Conservation (phyloP, 2,888 invertebrate genomes). For the Lordiphosa andalusiaca region DNA sequence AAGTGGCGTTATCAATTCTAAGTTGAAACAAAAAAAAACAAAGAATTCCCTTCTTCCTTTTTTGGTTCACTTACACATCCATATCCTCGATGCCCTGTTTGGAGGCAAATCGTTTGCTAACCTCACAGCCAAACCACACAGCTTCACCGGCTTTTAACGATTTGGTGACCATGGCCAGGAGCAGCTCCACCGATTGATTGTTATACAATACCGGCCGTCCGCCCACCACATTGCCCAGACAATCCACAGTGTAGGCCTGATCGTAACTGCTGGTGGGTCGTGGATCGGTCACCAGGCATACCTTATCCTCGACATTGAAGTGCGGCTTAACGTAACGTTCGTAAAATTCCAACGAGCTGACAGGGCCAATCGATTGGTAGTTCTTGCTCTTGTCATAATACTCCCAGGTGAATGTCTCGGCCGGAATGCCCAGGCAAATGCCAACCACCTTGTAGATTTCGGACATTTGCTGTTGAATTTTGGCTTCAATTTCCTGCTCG, state of each 20-base stretch:
- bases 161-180: slow-evolving; percentile 87
- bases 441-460: slow-evolving; percentile 90
- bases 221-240: slow-evolving; percentile 92
- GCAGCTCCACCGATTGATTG: slow-evolving; percentile 90
- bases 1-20: too few species aligned
- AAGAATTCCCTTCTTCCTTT: background rate
- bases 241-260: slow-evolving; percentile 91
- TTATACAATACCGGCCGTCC: slow-evolving; percentile 91
- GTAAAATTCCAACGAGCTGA: slow-evolving; percentile 91
- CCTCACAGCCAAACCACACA: slow-evolving; percentile 96
- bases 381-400: slow-evolving; percentile 91
- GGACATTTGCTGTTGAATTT: slow-evolving; percentile 86
- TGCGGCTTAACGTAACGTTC: slow-evolving; percentile 87
- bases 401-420: slow-evolving; percentile 89
- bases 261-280: slow-evolving; percentile 89
- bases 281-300: slow-evolving; percentile 93
- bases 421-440: slow-evolving; percentile 91
- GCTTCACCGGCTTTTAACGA: slow-evolving; percentile 90
- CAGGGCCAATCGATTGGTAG: slow-evolving; percentile 87
- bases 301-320: slow-evolving; percentile 91
- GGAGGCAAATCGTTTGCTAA: slow-evolving; percentile 88
- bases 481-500: slow-evolving; percentile 83
- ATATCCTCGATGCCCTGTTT: slow-evolving; percentile 91
- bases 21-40: too few species aligned
- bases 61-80: slow-evolving; percentile 83